These are phyloP conservation scores for Crocodylus rhombifer DNA, from an alignment of 2,797 vertebrate species.

Conservation along the genomic window DNA sequence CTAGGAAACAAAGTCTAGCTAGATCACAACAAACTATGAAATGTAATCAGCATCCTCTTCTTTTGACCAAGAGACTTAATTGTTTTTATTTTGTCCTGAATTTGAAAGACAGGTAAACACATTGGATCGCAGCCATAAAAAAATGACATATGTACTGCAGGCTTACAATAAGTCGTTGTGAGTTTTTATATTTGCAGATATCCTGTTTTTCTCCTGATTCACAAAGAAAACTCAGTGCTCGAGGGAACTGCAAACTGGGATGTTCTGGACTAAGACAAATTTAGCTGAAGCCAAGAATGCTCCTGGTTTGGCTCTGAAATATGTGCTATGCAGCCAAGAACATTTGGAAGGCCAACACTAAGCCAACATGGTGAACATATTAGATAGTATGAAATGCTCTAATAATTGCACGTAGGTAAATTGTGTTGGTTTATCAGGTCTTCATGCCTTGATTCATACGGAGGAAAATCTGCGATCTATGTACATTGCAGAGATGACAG, in stretches of 20 bases:
- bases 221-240: conserved; percentile 74
- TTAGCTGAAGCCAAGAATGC: conserved; percentile 70
- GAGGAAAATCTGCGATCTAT: neutral
- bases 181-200: conserved; percentile 56
- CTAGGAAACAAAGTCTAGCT: neutral
- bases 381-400: conserved; percentile 4
- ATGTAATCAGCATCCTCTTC: rapidly evolving
- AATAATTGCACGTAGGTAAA: conserved; percentile 1
- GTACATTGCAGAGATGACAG: neutral
- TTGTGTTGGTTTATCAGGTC: neutral
- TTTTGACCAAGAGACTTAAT: neutral
- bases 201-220: conserved; percentile 68
- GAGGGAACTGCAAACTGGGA: conserved; percentile 46
- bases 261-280: conserved; percentile 68
- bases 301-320: conserved; percentile 67
- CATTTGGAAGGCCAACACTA: conserved; percentile 57
- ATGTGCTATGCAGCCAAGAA: conserved; percentile 57
- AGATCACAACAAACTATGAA: neutral
- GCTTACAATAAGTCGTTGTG: conserved; percentile 46
- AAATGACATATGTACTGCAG: conserved; percentile 40
- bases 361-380: conserved; percentile 36
- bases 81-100: neutral
- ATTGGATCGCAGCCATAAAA: conserved; percentile 5
- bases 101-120: neutral
- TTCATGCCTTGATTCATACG: neutral